Evolutionary conservation across 1,140 invertebrate genomes (phyloP), one percentile per base, ranked within the genome.

Genomic region (Conus ventricosus): DNA sequence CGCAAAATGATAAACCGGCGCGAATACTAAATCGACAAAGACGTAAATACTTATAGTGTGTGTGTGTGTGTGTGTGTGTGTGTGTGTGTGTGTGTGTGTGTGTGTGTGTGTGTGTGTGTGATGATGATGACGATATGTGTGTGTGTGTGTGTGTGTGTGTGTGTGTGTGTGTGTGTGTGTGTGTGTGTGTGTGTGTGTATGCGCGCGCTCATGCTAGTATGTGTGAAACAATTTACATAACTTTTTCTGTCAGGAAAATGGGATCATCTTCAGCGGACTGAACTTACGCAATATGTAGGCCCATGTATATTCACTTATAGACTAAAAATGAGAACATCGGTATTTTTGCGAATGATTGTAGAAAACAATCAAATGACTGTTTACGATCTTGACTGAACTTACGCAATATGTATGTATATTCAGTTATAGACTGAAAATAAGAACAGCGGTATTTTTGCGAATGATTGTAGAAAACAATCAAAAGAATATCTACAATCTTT

Each of bases 61-160:
- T 81, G 78, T 6, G 27, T 81, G 78, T 81, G 10, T 51, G 27
- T 81, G 25, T 81, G n/a, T 81, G 78, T 81, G n/a, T 81, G 78
- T 51, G 25, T 81, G 78, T 81, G 25, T 39, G 27, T 27, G 78
- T 81, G 78, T 81, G 78, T 81, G 78, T 51, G 78, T 81, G 78
- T 81, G 78, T 51, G 78, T 81, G 78, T 81, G 78, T 81, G 78
- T 81, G 78, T 81, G n/a, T 51, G 78, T 81, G 78, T 81, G 39
- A 39, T 39, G 39, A 39, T 39, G 39, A 39, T 39, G 39, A 39
- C 3, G 39, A 39, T 39, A 3, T 0, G 0, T 0, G 3, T 39
- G 39, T 1, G 0, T 0, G 3, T 39, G 39, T 39, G 39, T 39
- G 39, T 39, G 39, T 39, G 39, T 39, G 39, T 39, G 39, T 39